Conservation (phyloP, 2,888 invertebrate species). For the Magallana nippona region DNA sequence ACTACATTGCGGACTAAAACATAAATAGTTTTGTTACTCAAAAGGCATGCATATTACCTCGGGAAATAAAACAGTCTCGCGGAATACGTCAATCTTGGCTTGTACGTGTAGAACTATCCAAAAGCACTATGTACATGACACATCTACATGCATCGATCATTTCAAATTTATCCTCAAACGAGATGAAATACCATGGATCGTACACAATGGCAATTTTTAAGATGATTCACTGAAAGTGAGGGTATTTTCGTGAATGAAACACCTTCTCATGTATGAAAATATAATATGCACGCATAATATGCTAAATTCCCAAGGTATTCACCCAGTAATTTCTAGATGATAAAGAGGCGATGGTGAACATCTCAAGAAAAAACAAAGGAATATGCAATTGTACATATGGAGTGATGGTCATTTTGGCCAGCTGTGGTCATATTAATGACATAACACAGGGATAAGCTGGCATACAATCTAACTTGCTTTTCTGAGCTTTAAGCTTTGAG, state of each 20-base stretch:
- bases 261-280: neutral
- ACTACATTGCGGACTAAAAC: conserved; percentile 15
- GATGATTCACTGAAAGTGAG: too few relatives aligned
- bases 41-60: neutral
- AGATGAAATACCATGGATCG: neutral
- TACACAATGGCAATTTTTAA: neutral
- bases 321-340: neutral
- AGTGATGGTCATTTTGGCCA: neutral
- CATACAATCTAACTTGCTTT: neutral
- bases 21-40: neutral
- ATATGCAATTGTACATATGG: neutral
- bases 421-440: neutral
- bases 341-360: too few relatives aligned
- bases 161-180: neutral
- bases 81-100: neutral
- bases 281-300: neutral
- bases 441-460: neutral
- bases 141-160: too few relatives aligned
- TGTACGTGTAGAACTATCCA: neutral
- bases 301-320: neutral
- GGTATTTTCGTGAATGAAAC: neutral
- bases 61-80: neutral
- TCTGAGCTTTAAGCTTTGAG: conserved; percentile 20
- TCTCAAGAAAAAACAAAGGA: neutral
- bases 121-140: neutral